Evolutionary conservation across 2,113 vertebrate genomes (phyloP).

Genomic region (Formicarius rufipectus): DNA sequence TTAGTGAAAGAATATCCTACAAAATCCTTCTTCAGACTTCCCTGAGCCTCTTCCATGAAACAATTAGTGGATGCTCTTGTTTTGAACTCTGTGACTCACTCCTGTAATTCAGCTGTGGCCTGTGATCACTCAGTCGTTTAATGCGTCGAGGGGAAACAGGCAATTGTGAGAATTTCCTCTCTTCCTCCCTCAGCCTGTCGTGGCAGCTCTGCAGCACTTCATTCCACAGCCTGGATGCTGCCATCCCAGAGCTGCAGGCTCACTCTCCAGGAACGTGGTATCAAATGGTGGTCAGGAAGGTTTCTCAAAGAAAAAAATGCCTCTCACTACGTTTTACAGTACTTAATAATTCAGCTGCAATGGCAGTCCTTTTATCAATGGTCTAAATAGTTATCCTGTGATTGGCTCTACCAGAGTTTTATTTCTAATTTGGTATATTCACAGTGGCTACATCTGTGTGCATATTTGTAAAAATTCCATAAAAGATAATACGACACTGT

Average conservation of each 20-base stretch:
- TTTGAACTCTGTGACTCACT: slow-evolving; percentile 59
- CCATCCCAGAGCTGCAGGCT: not conserved
- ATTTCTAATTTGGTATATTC: not conserved
- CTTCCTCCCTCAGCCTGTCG: not conserved
- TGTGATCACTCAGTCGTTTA: not conserved
- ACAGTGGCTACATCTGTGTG: not conserved
- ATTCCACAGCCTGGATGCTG: not conserved
- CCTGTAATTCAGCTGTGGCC: not conserved
- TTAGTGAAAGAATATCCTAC: slow-evolving; percentile 20
- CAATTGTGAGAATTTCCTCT: slow-evolving; percentile 56
- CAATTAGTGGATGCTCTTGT: slow-evolving; percentile 69
- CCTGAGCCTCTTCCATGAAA: not conserved
- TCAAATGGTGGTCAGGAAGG: not conserved
- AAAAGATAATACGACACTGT: not conserved
- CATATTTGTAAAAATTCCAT: not conserved
- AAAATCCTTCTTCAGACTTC: slow-evolving; percentile 41
- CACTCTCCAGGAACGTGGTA: not conserved
- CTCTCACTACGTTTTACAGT: not conserved
- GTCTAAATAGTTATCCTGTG: not conserved
- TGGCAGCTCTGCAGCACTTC: not conserved
- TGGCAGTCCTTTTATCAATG: not conserved
- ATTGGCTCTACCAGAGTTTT: not conserved
- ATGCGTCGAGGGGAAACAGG: not conserved
- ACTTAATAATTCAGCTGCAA: not conserved
- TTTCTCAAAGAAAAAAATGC: not conserved